Evolutionary conservation across 2,797 vertebrate species (phyloP).

Genomic region (Dendrocincla fuliginosa): DNA sequence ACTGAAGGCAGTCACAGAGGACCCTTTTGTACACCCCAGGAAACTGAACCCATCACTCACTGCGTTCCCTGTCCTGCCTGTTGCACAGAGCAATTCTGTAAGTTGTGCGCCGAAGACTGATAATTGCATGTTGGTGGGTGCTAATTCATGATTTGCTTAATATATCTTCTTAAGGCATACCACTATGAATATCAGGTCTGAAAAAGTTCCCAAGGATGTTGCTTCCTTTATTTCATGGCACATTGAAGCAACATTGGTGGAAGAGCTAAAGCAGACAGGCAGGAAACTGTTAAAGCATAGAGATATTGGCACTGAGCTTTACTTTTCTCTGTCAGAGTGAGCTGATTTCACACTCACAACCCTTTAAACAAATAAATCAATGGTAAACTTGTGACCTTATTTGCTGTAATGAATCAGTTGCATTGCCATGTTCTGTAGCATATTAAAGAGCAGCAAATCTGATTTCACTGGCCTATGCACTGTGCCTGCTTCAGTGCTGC

Average conservation of each 20-base stretch:
- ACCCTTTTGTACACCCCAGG: not conserved
- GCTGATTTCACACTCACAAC: not conserved
- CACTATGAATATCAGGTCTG: not conserved
- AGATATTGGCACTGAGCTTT: not conserved
- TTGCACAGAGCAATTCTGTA: not conserved
- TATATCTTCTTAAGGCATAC: not conserved
- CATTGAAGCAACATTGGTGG: not conserved
- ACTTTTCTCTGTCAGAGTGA: not conserved
- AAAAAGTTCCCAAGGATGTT: not conserved
- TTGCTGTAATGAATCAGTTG: slow-evolving; percentile 10
- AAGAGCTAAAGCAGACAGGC: not conserved
- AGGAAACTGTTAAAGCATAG: slow-evolving; percentile 7
- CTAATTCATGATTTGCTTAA: not conserved
- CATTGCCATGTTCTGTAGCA: not conserved
- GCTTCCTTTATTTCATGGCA: not conserved
- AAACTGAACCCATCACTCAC: not conserved
- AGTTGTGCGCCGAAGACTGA: not conserved
- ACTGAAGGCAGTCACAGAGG: not conserved
- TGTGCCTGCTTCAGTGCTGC: not conserved
- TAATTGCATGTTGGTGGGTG: not conserved
- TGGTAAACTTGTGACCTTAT: slow-evolving; percentile 1
- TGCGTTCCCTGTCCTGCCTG: not conserved
- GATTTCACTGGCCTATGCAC: not conserved
- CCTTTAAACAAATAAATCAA: slow-evolving; percentile 43
- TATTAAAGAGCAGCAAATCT: not conserved